Evolutionary conservation across 1,140 invertebrate species (phyloP).

Genomic region (Macrosteles quadrilineatus): DNA sequence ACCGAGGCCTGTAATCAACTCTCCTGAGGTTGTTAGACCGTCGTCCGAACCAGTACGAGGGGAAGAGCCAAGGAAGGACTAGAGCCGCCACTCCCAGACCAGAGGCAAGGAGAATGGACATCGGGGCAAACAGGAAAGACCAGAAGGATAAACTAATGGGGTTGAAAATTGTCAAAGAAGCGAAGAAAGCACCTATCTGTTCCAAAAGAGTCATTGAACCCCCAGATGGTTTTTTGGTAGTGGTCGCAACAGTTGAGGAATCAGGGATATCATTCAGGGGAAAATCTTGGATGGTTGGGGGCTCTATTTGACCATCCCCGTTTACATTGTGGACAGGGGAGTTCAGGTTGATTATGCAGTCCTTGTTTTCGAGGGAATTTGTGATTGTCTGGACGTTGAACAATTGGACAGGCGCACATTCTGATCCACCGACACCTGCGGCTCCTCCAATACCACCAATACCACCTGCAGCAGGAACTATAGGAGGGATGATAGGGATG

Average conservation of each 20-base stretch:
- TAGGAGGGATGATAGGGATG: constrained; percentile 20
- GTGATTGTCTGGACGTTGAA: constrained; percentile 22
- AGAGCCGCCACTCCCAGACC: constrained; percentile 43
- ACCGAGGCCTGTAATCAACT: not conserved
- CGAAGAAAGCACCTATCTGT: constrained; percentile 36
- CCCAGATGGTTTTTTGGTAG: constrained; percentile 17
- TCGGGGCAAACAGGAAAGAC: constrained; percentile 46
- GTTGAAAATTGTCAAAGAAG: constrained; percentile 42
- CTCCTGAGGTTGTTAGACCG: not conserved
- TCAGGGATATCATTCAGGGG: constrained; percentile 21
- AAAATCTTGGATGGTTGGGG: constrained; percentile 14
- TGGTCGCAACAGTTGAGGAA: constrained; percentile 8
- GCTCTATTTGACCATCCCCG: not conserved
- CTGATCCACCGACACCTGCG: not conserved
- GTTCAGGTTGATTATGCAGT: constrained; percentile 21
- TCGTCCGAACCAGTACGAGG: constrained; percentile 41
- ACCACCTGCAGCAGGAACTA: constrained; percentile 23
- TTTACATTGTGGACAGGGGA: constrained; percentile 18
- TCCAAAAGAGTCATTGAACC: constrained; percentile 36
- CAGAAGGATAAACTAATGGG: constrained; percentile 44
- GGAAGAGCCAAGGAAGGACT: constrained; percentile 44
- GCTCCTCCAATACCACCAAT: not conserved
- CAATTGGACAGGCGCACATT: not conserved
- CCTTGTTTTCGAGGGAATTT: constrained; percentile 22
- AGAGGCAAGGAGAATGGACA: constrained; percentile 45